A percentile compares a stretch with the other conserved stretches of the same genome.
These are phyloP conservation scores for Drosophila mimetica DNA, from an alignment of 2,888 invertebrate genomes.

Conservation along the genomic window DNA sequence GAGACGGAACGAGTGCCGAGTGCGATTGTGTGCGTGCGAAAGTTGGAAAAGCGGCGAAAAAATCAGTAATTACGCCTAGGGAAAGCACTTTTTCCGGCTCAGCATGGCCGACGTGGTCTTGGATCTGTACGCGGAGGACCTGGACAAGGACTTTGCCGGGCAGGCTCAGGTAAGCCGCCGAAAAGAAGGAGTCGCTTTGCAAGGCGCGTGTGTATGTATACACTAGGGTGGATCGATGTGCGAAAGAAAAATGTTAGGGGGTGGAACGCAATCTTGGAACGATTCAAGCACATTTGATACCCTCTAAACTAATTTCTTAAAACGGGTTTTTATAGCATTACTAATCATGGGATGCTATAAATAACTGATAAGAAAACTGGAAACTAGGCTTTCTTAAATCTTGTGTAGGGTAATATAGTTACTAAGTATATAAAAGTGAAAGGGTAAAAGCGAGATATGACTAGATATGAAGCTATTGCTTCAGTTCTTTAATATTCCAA, in stretches of 20 bases:
- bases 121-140: constrained; percentile 98
- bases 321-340: too few species aligned
- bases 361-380: too few species aligned
- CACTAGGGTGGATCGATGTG: constrained; percentile 40
- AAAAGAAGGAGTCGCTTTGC: constrained; percentile 5
- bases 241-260: constrained; percentile 11
- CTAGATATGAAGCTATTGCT: too few species aligned
- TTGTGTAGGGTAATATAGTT: too few species aligned
- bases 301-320: too few species aligned
- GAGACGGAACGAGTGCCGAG: constrained; percentile 11
- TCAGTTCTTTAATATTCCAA: too few species aligned
- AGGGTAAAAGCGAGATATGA: too few species aligned
- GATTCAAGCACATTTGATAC: background rate
- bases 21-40: constrained; percentile 43
- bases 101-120: constrained; percentile 98
- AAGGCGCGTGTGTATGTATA: constrained; percentile 38
- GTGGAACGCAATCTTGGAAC: constrained; percentile 1
- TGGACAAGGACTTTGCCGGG: constrained; percentile 95
- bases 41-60: constrained; percentile 58
- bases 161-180: constrained; percentile 86
- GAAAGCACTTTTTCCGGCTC: constrained; percentile 22
- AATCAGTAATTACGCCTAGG: constrained; percentile 9
- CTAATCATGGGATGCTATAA: too few species aligned
- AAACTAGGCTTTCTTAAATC: too few species aligned
- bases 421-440: too few species aligned